A percentile compares a stretch with the other conserved stretches of the same genome.
These are phyloP conservation scores for Brachypterus glaber DNA, from an alignment of 2,888 invertebrate genomes.

Conservation along the genomic window DNA sequence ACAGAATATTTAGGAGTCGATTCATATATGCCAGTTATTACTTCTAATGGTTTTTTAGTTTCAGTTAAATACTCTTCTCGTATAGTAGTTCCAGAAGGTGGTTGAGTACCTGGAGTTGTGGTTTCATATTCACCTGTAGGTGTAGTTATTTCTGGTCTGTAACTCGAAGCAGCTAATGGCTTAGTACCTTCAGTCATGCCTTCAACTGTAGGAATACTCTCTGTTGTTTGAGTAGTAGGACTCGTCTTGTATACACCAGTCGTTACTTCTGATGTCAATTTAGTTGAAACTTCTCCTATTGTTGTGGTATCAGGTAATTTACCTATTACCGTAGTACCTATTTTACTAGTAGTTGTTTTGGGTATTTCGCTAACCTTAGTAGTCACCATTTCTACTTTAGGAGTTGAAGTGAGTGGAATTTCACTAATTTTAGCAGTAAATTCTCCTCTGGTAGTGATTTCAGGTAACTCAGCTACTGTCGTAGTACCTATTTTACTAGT, in stretches of 20 bases:
- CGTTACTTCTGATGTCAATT: too few species aligned
- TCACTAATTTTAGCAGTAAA: slow-evolving; percentile 4
- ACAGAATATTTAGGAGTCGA: too few species aligned
- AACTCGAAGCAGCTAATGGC: too few species aligned
- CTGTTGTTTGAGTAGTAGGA: too few species aligned
- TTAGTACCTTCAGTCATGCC: too few species aligned
- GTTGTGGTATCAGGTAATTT: background rate
- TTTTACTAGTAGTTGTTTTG: too few species aligned
- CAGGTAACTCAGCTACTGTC: slow-evolving; percentile 3
- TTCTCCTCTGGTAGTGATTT: background rate
- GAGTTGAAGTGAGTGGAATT: too few species aligned
- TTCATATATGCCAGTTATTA: too few species aligned
- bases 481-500: slow-evolving; percentile 1
- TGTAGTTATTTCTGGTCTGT: too few species aligned
- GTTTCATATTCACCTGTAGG: too few species aligned
- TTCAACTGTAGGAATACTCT: background rate
- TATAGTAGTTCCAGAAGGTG: slow-evolving; percentile 1
- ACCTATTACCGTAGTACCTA: slow-evolving; percentile 2
- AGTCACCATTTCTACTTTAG: slow-evolving; percentile 5
- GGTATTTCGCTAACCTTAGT: slow-evolving; percentile 5
- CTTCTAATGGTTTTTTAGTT: too few species aligned
- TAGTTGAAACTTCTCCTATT: background rate
- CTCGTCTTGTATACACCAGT: background rate
- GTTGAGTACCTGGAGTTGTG: background rate
- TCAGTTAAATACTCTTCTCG: too few species aligned